These are phyloP conservation scores for Maniola hyperantus DNA, from an alignment of 2,888 invertebrate genomes.

Conservation along the genomic window DNA sequence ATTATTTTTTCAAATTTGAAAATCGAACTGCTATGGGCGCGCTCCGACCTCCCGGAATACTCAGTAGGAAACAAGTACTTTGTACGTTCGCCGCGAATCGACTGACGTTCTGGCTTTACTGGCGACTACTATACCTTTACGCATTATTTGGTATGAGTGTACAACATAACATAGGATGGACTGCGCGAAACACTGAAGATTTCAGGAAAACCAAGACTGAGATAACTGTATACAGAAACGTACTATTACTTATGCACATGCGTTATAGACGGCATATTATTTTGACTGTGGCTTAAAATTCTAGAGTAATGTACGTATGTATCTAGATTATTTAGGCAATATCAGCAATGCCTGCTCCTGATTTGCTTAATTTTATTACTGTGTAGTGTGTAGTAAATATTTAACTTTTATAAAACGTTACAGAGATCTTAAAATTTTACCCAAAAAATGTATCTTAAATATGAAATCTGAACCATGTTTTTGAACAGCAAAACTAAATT, in stretches of 20 bases:
- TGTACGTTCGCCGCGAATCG: slow-evolving; percentile 59
- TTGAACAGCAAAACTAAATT: too few relatives aligned
- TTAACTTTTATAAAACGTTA: too few relatives aligned
- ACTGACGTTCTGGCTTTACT: slow-evolving; percentile 55
- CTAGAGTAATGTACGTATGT: not conserved
- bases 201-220: slow-evolving; percentile 6
- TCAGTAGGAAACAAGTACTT: slow-evolving; percentile 55
- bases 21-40: slow-evolving; percentile 47
- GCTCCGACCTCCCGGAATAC: slow-evolving; percentile 42
- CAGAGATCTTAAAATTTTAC: too few relatives aligned
- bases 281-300: not conserved
- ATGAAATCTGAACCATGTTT: too few relatives aligned
- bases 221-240: not conserved
- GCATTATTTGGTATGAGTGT: slow-evolving; percentile 56
- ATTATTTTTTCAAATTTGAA: slow-evolving; percentile 43
- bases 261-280: not conserved
- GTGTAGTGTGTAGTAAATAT: too few relatives aligned
- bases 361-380: too few relatives aligned
- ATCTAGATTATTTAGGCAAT: too few relatives aligned
- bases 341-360: too few relatives aligned
- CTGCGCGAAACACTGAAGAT: slow-evolving; percentile 3
- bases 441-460: too few relatives aligned
- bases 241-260: not conserved
- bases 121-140: slow-evolving; percentile 60
- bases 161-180: slow-evolving; percentile 1